phyloP scores from a whole-genome alignment of 2,888 invertebrate species.

The Scaptomyza cyrtandrae region DNA sequence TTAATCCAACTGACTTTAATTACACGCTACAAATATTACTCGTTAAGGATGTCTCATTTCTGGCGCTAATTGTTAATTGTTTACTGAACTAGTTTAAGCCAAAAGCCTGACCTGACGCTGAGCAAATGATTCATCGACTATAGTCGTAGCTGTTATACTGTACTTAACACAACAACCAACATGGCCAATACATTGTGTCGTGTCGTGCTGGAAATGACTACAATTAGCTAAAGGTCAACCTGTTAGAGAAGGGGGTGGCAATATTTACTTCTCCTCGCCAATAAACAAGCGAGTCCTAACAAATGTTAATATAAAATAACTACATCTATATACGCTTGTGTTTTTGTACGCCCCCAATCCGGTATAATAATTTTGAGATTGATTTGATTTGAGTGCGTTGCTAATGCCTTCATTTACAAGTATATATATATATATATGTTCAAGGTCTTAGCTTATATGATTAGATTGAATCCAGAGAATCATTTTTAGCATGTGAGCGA shows the following conservation, averaged over 20 bases:
- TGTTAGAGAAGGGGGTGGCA: neutral
- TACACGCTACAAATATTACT: neutral
- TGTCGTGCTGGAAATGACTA: slow-evolving; percentile 56
- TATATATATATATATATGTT: neutral
- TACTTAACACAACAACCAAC: neutral
- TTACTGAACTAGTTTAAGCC: neutral
- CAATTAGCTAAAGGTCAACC: slow-evolving; percentile 71
- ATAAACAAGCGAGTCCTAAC: neutral
- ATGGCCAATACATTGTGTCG: slow-evolving; percentile 20
- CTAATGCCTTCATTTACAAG: neutral
- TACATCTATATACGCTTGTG: neutral
- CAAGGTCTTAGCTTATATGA: too few species aligned
- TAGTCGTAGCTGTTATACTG: neutral
- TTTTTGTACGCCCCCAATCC: slow-evolving; percentile 27
- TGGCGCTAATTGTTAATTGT: slow-evolving; percentile 30
- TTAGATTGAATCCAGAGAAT: neutral
- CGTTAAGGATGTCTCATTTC: slow-evolving; percentile 19
- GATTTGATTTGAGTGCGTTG: neutral
- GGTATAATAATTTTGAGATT: slow-evolving; percentile 17
- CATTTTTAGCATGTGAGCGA: too few species aligned
- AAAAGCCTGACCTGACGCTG: slow-evolving; percentile 6
- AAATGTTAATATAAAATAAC: slow-evolving; percentile 32
- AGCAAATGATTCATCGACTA: slow-evolving; percentile 34
- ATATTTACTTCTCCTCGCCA: neutral
- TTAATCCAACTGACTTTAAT: too few species aligned